Evolutionary conservation across 2,888 invertebrate genomes (phyloP).

Genomic region (Trachelus tabidus): DNA sequence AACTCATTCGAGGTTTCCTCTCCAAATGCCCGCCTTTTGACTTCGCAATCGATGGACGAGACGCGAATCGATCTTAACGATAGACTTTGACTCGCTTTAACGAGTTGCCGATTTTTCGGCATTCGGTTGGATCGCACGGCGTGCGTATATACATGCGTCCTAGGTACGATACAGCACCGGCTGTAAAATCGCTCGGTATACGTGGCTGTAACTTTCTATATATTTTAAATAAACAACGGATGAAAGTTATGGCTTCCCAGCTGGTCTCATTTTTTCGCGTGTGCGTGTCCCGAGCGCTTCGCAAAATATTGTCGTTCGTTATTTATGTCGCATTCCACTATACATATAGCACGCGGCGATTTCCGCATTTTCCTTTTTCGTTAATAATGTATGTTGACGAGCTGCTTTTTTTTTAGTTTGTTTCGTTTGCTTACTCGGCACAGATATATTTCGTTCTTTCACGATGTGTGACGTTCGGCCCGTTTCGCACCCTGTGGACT

Average conservation of each 20-base stretch:
- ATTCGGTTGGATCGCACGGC: not conserved
- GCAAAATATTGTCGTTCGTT: not conserved
- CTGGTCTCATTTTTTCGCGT: not conserved
- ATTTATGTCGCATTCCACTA: not conserved
- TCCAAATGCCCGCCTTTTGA: not conserved
- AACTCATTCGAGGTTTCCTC: not conserved
- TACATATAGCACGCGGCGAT: not conserved
- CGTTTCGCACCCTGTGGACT: not conserved
- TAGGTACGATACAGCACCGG: not conserved
- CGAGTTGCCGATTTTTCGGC: not conserved
- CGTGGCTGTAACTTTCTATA: not conserved
- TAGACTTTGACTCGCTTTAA: not conserved
- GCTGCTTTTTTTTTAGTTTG: not conserved
- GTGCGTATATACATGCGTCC: not conserved
- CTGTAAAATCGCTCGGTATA: not conserved
- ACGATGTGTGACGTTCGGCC: not conserved
- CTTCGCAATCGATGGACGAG: not conserved
- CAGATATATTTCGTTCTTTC: not conserved
- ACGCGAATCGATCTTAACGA: not conserved
- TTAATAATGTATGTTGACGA: not conserved
- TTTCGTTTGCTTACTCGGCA: not conserved
- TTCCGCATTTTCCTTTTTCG: not conserved
- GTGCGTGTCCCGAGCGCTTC: not conserved
- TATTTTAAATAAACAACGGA: not conserved
- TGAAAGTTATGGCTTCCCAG: not conserved